Conservation (phyloP, 2,888 invertebrate species). For the Dioctria rufipes region DNA sequence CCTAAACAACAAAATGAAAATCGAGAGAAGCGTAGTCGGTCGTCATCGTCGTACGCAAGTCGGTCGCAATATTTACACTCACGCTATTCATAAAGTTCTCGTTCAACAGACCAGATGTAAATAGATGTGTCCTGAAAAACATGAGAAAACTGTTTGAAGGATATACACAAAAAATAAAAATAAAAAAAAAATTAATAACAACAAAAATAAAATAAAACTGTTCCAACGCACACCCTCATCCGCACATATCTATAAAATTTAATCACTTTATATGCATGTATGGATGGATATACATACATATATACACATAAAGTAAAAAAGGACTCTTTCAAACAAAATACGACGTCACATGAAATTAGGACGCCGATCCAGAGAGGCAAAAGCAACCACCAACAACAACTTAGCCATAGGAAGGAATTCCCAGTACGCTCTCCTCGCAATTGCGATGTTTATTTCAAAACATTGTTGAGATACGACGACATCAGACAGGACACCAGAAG, state of each 20-base stretch:
- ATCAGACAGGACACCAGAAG: neutral
- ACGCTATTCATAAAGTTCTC: neutral
- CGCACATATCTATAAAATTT: neutral
- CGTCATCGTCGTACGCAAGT: slow-evolving; percentile 16
- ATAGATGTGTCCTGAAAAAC: slow-evolving; percentile 29
- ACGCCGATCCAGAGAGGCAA: neutral
- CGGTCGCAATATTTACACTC: neutral
- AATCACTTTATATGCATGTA: too few species aligned
- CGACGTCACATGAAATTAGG: neutral
- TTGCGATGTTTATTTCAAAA: slow-evolving; percentile 34
- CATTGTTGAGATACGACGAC: slow-evolving; percentile 9
- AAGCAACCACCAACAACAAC: neutral
- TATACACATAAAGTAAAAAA: neutral
- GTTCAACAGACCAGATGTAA: neutral
- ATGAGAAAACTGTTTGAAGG: slow-evolving; percentile 33
- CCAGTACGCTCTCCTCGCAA: slow-evolving; percentile 26
- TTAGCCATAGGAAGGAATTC: neutral
- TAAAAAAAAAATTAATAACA: neutral
- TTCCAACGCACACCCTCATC: neutral
- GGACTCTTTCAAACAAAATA: neutral
- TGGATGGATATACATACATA: neutral
- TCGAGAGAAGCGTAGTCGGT: slow-evolving; percentile 13
- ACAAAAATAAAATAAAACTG: too few species aligned
- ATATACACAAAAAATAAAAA: neutral
- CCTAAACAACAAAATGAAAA: neutral